Base-by-base conservation (phyloP, 1,140 invertebrate species). In the Sycobia sp. region DNA sequence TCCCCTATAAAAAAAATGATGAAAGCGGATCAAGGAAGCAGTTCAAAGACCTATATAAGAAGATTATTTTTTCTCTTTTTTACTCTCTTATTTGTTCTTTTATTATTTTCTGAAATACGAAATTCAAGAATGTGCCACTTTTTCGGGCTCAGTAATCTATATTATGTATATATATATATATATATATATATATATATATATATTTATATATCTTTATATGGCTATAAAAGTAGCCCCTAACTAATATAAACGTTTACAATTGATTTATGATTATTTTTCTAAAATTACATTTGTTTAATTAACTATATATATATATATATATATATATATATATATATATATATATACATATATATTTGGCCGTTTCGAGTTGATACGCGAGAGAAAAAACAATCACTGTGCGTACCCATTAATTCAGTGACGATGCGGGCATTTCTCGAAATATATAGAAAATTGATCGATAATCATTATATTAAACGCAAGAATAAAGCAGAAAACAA, bases 331-430 rank as follows among this genome's bases (percentile, higher is more conserved):
- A n/a, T n/a, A n/a, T n/a, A n/a, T n/a, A n/a, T n/a, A n/a, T n/a
- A n/a, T n/a, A n/a, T n/a, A n/a, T n/a, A n/a, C 22, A 53, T 47
- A 23, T 56, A 72, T 78, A 76, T 80, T 78, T 80, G 76, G 77
- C 78, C 75, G 71, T 78, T 74, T 74, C 50, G 3, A 47, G 41
- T 67, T 66, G 60, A n/a, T n/a, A n/a, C 61, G 57, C 69, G 64
- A 23, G 1, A 22, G 14, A n/a, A n/a, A n/a, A n/a, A n/a, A n/a
- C n/a, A n/a, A n/a, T n/a, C n/a, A n/a, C n/a, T n/a, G n/a, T n/a
- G n/a, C n/a, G n/a, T n/a, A n/a, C n/a, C n/a, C n/a, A n/a, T n/a
- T n/a, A n/a, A n/a, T 41, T 70, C 67, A n/a, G 69, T 53, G 67
- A 67, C 66, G 69, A 69, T 53, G 61, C 63, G 67, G 18, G 62